These are phyloP conservation scores for Trichonephila clavata DNA, from an alignment of 1,140 invertebrate genomes.

Conservation along the genomic window DNA sequence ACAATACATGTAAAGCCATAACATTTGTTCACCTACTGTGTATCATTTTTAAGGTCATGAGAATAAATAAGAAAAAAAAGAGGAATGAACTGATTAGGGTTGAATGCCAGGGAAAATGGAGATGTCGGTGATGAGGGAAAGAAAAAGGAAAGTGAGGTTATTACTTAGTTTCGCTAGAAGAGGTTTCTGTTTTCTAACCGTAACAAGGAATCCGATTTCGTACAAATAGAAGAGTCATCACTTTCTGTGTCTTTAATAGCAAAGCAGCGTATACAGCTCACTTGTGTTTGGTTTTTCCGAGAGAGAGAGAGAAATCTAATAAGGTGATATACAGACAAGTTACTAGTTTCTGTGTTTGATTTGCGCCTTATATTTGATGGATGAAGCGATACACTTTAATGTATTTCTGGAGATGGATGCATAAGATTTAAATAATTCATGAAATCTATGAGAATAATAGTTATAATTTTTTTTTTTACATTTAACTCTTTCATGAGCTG, in stretches of 20 bases:
- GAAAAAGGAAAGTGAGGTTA: not conserved
- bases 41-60: not conserved
- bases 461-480: no score
- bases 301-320: no score
- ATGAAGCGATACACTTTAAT: not conserved
- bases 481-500: no score
- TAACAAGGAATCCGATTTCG: not conserved
- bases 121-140: not conserved
- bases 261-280: no score
- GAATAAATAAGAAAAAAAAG: not conserved
- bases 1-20: not conserved
- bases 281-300: no score
- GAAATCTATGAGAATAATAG: no score
- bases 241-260: no score
- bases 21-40: not conserved
- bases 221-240: not conserved
- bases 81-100: slow-evolving; percentile 8
- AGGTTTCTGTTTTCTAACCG: not conserved
- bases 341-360: no score
- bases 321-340: no score
- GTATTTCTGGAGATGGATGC: no score
- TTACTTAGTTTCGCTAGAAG: not conserved
- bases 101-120: not conserved
- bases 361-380: no score
- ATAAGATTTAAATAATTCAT: no score